Base-by-base conservation (phyloP, 2,888 invertebrate species). In the Dioctria linearis region DNA sequence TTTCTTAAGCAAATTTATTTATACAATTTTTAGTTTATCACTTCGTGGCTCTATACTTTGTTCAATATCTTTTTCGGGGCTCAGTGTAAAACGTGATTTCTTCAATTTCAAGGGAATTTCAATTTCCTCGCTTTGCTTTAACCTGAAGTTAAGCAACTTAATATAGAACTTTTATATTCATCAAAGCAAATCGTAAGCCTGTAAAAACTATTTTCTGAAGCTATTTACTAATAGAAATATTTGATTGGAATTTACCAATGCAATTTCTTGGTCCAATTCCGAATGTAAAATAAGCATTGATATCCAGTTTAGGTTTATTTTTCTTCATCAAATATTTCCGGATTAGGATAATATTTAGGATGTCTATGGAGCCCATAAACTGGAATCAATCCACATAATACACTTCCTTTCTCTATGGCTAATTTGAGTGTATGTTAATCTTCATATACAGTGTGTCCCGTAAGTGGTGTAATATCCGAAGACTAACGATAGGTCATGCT, bases 221-320 rank as follows among this genome's bases (percentile, higher is more conserved):
- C 11, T 66, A 25, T 25, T 25, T 25, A 25, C 25, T 25, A 25
- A 25, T 25, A 25, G 25, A 25, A 66, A n/a, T 59, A 42, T 59
- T 42, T n/a, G 11, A 54, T 9, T 40, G 3, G 65, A 39, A 42
- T 5, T 67, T 46, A 69, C 92, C 93, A 78, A 93, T 91, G 83
- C 93, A 93, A 84, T 90, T 92, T 79, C 93, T 90, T 2, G 91
- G 93, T 3, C 93, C 93, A 0, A 88, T 49, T 2, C 92, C 92
- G 79, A 92, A 92, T 0, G 92, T 91, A 83, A 90, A 83, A 82
- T 90, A 92, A 0, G 90, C 86, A 65, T 89, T 89, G 0, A 89
- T 88, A n/a, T 87, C 84, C 13, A 90, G 87, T 42, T 87, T 87
- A 39, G 61, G 11, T 6, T 86, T 85, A 81, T 89, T 90, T 83